Conservation (phyloP, 2,888 invertebrate genomes). For the Clivina fossor region DNA sequence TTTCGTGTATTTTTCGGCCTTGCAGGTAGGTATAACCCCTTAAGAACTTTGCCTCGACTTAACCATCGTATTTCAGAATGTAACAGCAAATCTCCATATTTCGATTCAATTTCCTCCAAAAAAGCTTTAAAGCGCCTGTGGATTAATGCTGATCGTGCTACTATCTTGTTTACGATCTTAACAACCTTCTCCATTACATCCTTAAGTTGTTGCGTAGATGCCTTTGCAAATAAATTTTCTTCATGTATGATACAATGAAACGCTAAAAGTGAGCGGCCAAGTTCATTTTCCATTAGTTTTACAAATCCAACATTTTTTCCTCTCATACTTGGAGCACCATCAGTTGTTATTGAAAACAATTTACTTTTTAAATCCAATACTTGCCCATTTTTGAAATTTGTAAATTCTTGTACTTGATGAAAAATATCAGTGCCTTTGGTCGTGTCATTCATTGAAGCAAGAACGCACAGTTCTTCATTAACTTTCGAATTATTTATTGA, state of each 20-base stretch:
- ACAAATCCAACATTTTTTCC: slow-evolving; percentile 41
- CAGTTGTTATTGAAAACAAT: slow-evolving; percentile 42
- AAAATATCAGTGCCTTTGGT: slow-evolving; percentile 40
- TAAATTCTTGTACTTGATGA: slow-evolving; percentile 40
- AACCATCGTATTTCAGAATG: too few relatives aligned
- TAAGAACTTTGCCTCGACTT: too few relatives aligned
- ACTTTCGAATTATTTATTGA: slow-evolving; percentile 39
- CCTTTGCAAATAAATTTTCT: too few relatives aligned
- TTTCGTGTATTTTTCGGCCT: too few relatives aligned
- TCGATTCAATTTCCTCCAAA: slow-evolving; percentile 41
- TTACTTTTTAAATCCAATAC: slow-evolving; percentile 41
- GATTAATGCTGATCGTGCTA: slow-evolving; percentile 41
- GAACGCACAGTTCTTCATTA: slow-evolving; percentile 41
- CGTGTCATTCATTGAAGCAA: slow-evolving; percentile 38
- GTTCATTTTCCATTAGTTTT: slow-evolving; percentile 40
- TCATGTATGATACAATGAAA: slow-evolving; percentile 42
- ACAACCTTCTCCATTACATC: too few relatives aligned
- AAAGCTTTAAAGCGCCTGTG: slow-evolving; percentile 41
- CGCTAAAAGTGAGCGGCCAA: slow-evolving; percentile 41
- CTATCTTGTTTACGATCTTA: slow-evolving; percentile 38
- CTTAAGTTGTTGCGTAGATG: too few relatives aligned
- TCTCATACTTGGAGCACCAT: slow-evolving; percentile 41
- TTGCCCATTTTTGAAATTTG: slow-evolving; percentile 40
- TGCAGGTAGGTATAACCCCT: too few relatives aligned
- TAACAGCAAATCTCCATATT: slow-evolving; percentile 42